Conservation (phyloP, 1,140 invertebrate species). For the Riptortus pedestris region DNA sequence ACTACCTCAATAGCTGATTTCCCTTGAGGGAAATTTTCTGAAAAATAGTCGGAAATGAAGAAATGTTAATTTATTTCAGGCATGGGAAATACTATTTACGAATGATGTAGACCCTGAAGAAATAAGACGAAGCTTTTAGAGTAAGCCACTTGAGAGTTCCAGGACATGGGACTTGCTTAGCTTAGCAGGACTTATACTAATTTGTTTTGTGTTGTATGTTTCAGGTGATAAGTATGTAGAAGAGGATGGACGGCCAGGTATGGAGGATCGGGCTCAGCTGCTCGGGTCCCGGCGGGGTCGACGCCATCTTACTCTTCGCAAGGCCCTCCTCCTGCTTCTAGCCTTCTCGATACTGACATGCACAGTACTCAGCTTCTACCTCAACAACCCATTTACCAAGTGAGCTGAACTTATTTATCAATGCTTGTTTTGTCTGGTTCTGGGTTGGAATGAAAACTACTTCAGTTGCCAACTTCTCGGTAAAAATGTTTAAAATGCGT, state of each 20-base stretch:
- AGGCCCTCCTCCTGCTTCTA: not conserved
- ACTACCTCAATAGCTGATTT: too few relatives aligned
- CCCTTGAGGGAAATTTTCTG: too few relatives aligned
- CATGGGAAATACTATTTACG: too few relatives aligned
- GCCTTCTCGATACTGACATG: constrained; percentile 7
- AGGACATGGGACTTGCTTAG: too few relatives aligned
- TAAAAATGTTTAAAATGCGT: not conserved
- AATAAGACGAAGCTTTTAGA: too few relatives aligned
- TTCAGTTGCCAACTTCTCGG: not conserved
- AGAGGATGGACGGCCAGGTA: not conserved
- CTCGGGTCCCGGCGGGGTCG: constrained; percentile 5
- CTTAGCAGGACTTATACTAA: too few relatives aligned
- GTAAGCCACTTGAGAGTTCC: too few relatives aligned
- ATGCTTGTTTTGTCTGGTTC: not conserved
- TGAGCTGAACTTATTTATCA: not conserved
- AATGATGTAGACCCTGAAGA: too few relatives aligned
- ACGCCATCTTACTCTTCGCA: not conserved
- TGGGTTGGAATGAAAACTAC: not conserved
- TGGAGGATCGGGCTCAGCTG: constrained; percentile 11
- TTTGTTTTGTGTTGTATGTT: too few relatives aligned
- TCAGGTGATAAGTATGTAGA: not conserved
- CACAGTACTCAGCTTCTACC: constrained; percentile 18
- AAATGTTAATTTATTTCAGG: too few relatives aligned
- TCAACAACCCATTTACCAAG: constrained; percentile 10
- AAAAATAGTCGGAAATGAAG: too few relatives aligned